phyloP scores from a whole-genome alignment of 2,888 invertebrate species.

The Hypsopygia costalis region DNA sequence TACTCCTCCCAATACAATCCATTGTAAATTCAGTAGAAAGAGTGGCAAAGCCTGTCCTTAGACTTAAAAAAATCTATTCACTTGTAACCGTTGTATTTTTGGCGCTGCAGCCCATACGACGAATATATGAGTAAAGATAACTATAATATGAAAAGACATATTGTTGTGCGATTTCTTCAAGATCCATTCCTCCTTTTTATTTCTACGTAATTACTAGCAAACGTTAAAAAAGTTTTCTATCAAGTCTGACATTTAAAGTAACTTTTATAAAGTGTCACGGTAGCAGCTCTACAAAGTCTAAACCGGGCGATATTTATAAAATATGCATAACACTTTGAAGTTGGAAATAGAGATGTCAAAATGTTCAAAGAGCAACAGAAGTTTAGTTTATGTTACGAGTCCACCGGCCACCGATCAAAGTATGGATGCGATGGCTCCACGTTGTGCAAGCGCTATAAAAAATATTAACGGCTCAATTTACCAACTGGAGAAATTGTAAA shows the following conservation, averaged over 20 bases:
- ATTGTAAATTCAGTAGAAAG: too few species aligned
- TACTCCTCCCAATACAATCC: too few species aligned
- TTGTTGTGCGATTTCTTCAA: too few species aligned
- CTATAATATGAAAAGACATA: too few species aligned
- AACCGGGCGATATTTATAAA: not conserved
- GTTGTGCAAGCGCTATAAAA: slow-evolving; percentile 11
- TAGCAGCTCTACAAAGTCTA: not conserved
- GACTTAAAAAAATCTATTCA: too few species aligned
- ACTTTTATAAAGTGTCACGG: not conserved
- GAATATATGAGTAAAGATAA: too few species aligned
- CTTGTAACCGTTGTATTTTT: too few species aligned
- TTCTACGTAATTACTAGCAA: too few species aligned
- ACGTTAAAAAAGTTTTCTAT: too few species aligned
- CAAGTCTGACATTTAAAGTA: not conserved
- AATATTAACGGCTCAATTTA: slow-evolving; percentile 17
- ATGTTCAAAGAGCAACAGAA: slow-evolving; percentile 47
- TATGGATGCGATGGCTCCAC: slow-evolving; percentile 27
- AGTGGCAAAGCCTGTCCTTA: too few species aligned
- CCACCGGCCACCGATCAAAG: slow-evolving; percentile 45
- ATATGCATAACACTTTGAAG: slow-evolving; percentile 36
- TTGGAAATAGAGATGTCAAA: slow-evolving; percentile 56
- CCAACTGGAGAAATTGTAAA: slow-evolving; percentile 11
- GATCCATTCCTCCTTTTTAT: too few species aligned
- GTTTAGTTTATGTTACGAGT: slow-evolving; percentile 43
- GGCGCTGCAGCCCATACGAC: too few species aligned